Conservation (phyloP, 2,888 invertebrate genomes). For the Quadriops clusia region DNA sequence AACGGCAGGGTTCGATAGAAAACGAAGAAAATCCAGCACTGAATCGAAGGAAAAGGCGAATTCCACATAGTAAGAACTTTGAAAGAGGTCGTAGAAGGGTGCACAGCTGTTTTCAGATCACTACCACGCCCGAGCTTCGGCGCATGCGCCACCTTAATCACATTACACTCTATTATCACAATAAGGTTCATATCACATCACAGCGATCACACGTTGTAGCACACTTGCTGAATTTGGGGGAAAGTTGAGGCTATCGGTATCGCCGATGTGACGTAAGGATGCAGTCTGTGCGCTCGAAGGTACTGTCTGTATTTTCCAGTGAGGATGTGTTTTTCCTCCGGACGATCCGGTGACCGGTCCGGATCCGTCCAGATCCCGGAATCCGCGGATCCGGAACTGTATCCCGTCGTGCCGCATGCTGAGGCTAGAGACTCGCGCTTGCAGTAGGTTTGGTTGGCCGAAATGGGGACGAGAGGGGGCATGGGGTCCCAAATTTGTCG, state of each 20-base stretch:
- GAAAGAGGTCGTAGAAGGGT: too few species aligned
- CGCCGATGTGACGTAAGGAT: constrained; percentile 43
- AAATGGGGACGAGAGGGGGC: constrained; percentile 32
- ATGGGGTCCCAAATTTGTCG: constrained; percentile 30
- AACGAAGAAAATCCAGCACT: too few species aligned
- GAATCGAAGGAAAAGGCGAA: too few species aligned
- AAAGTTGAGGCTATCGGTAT: constrained; percentile 39
- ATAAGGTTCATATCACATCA: constrained; percentile 29
- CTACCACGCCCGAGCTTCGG: constrained; percentile 33
- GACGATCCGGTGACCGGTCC: constrained; percentile 33
- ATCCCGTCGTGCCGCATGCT: constrained; percentile 30
- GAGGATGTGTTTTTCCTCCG: constrained; percentile 31
- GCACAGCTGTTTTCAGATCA: constrained; percentile 29
- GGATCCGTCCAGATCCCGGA: constrained; percentile 34
- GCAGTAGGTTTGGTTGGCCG: constrained; percentile 30
- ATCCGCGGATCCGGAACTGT: constrained; percentile 29
- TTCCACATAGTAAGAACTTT: too few species aligned
- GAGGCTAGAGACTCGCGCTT: constrained; percentile 38
- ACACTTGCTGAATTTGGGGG: constrained; percentile 47
- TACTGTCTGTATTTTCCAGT: constrained; percentile 48
- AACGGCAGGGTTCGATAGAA: too few species aligned
- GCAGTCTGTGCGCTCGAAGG: constrained; percentile 44
- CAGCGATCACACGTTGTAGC: constrained; percentile 48
- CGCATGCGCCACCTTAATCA: constrained; percentile 27
- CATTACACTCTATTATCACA: constrained; percentile 40